Percentiles rank a stretch among this genome's conserved stretches.
These are phyloP conservation scores for Anguilla pacifica DNA, from an alignment of 2,797 vertebrate genomes.

Conservation along the genomic window DNA sequence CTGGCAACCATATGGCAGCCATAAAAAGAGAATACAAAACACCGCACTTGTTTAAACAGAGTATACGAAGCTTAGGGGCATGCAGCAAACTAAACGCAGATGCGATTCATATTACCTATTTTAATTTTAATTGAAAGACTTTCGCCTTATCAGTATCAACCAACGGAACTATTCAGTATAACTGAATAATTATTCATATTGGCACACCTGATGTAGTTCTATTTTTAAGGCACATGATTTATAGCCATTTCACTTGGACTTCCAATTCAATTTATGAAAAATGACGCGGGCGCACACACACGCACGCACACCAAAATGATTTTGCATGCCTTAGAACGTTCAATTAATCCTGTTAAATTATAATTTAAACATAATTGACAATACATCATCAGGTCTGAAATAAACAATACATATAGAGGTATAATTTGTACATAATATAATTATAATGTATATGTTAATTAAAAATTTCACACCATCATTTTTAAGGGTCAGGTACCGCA, in stretches of 20 bases:
- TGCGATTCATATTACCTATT: conserved; percentile 56
- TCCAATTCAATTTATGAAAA: not conserved
- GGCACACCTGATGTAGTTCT: not conserved
- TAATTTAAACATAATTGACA: not conserved
- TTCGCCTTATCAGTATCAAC: conserved; percentile 38
- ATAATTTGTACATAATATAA: not conserved
- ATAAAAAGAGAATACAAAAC: conserved; percentile 60
- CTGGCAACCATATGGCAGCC: conserved; percentile 62
- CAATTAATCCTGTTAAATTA: not conserved
- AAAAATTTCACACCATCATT: not conserved
- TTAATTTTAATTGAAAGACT: conserved; percentile 51
- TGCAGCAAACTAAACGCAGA: conserved; percentile 60
- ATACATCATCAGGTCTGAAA: not conserved
- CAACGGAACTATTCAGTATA: not conserved
- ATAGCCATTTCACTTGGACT: not conserved
- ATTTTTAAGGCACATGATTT: not conserved
- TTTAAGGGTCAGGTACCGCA: not conserved
- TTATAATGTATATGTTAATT: not conserved
- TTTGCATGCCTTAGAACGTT: not conserved
- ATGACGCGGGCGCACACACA: not conserved
- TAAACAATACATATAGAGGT: not conserved
- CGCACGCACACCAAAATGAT: not conserved
- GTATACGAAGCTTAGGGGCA: conserved; percentile 49
- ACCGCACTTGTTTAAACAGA: conserved; percentile 65
- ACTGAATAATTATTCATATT: not conserved